A percentile compares a stretch with the other conserved stretches of the same genome.
These are phyloP conservation scores for Hemicrepidius hirtus DNA, from an alignment of 2,888 invertebrate genomes.

Conservation along the genomic window DNA sequence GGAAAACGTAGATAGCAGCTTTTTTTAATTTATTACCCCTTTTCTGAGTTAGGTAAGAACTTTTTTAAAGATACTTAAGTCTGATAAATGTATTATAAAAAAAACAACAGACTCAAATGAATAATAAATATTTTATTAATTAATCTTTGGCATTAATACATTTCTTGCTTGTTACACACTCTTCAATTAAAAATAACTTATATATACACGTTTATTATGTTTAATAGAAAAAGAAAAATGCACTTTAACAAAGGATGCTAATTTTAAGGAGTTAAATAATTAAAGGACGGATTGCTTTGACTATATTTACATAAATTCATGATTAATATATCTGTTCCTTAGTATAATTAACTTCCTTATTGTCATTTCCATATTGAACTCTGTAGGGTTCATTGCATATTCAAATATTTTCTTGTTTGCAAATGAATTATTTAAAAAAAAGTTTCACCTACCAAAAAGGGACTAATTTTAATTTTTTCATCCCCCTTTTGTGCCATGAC, in stretches of 20 bases:
- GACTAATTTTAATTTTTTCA: too few relatives aligned
- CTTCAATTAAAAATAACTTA: conserved; percentile 19
- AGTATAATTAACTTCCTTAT: conserved; percentile 30
- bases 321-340: conserved; percentile 22
- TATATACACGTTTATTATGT: not conserved
- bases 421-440: not conserved
- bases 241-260: not conserved
- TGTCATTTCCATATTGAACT: not conserved
- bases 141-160: conserved; percentile 50
- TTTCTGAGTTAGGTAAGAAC: conserved; percentile 36
- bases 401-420: not conserved
- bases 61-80: conserved; percentile 31
- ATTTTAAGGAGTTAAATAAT: conserved; percentile 7
- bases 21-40: conserved; percentile 47
- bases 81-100: conserved; percentile 21
- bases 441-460: not conserved
- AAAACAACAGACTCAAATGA: not conserved
- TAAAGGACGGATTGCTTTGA: conserved; percentile 18
- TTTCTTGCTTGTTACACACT: conserved; percentile 24
- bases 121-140: conserved; percentile 45
- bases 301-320: conserved; percentile 26
- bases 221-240: not conserved
- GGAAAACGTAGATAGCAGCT: conserved; percentile 21
- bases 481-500: too few relatives aligned
- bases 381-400: not conserved